phyloP scores from a whole-genome alignment of 2,888 invertebrate genomes.

The Cosmia pyralina region DNA sequence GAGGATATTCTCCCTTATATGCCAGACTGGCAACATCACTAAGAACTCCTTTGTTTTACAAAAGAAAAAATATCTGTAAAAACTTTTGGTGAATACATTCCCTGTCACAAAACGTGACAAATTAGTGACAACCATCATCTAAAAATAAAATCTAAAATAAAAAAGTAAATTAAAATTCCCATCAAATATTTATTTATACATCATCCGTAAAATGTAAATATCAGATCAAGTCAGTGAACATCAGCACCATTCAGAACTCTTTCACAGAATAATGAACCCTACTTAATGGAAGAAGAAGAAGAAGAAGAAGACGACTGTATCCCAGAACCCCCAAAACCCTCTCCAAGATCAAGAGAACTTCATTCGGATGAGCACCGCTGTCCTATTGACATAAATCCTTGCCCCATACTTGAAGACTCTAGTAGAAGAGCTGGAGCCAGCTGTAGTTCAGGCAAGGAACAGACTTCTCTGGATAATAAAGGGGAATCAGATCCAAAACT shows the following conservation, averaged over 20 bases:
- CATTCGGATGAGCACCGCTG: not conserved
- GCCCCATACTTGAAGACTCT: not conserved
- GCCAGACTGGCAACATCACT: not conserved
- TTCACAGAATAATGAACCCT: not conserved
- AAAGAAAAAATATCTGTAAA: not conserved
- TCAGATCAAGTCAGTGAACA: not conserved
- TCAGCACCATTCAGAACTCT: not conserved
- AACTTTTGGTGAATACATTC: too few species aligned
- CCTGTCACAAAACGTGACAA: slow-evolving; percentile 6
- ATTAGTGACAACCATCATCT: not conserved
- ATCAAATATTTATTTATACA: not conserved
- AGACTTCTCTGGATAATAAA: not conserved
- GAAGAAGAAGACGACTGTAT: not conserved
- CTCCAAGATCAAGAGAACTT: not conserved
- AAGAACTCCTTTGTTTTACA: not conserved
- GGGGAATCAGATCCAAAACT: not conserved
- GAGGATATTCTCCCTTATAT: too few species aligned
- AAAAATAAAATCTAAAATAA: not conserved
- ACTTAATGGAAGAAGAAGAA: not conserved
- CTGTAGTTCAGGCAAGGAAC: too few species aligned
- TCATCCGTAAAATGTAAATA: not conserved
- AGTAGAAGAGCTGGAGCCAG: not conserved
- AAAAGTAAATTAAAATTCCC: not conserved
- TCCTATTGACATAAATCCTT: not conserved
- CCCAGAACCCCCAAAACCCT: not conserved